Conservation (phyloP, 2,797 vertebrate species). For the Rhincodon typus region DNA sequence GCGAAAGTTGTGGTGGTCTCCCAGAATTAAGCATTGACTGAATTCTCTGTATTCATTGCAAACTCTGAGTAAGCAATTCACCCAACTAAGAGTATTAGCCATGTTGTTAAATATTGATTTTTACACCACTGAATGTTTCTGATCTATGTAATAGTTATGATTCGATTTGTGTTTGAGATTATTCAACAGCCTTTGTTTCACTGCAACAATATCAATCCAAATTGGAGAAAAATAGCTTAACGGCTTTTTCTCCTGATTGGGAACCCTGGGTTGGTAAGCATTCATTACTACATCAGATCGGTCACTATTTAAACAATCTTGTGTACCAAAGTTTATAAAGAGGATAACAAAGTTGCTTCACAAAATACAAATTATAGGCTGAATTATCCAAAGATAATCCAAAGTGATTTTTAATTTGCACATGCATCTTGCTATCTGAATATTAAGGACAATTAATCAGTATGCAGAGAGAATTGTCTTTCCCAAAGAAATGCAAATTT, state of each 20-base stretch:
- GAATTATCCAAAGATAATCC: slow-evolving; percentile 55
- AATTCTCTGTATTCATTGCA: background rate
- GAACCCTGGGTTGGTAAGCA: background rate
- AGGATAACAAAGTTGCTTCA: background rate
- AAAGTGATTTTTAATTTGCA: slow-evolving; percentile 66
- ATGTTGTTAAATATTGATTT: background rate
- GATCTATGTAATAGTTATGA: background rate
- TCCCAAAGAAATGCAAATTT: slow-evolving; percentile 63
- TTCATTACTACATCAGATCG: background rate
- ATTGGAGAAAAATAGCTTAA: background rate
- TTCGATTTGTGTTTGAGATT: background rate
- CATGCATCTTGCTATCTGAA: slow-evolving; percentile 74
- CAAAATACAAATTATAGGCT: background rate
- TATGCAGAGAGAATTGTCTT: slow-evolving; percentile 55
- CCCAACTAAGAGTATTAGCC: background rate
- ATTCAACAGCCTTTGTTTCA: background rate
- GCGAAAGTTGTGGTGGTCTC: background rate
- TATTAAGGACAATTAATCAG: slow-evolving; percentile 58
- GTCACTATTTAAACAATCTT: background rate
- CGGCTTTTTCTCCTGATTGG: background rate
- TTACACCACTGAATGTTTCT: background rate
- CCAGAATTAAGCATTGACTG: background rate
- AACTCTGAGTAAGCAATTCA: background rate
- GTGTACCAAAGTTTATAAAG: background rate
- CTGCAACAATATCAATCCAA: background rate